These are phyloP conservation scores for Syrmaticus mikado DNA, from an alignment of 2,113 vertebrate genomes.

Conservation along the genomic window DNA sequence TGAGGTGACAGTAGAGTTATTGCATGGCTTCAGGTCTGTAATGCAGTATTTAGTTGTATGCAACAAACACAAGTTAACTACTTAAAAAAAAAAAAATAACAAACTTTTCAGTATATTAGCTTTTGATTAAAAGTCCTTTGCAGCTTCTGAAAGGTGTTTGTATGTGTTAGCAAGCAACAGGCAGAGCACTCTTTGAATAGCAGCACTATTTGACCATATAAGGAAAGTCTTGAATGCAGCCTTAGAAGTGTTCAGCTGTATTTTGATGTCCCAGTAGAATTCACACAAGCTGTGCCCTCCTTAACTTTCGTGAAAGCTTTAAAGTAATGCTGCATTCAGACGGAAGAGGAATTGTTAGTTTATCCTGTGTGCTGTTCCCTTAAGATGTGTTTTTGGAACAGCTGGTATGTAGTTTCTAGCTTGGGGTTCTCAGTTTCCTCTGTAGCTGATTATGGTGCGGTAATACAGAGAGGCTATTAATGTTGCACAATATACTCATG, in stretches of 20 bases:
- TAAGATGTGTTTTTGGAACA: not conserved
- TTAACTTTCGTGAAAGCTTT: not conserved
- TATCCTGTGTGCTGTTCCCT: not conserved
- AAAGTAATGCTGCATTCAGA: not conserved
- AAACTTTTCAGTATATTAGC: not conserved
- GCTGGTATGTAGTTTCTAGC: not conserved
- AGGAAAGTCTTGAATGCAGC: not conserved
- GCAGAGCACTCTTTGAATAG: not conserved
- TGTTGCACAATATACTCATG: not conserved
- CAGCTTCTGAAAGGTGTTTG: not conserved
- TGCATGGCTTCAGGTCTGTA: not conserved
- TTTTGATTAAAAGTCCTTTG: not conserved
- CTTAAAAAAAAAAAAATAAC: not conserved
- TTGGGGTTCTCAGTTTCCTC: not conserved
- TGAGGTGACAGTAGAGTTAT: not conserved
- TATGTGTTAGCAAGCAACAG: accelerated
- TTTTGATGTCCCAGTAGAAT: not conserved
- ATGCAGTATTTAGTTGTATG: not conserved
- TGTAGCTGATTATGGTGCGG: not conserved
- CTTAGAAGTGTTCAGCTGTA: not conserved
- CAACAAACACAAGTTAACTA: not conserved
- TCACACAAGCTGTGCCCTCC: accelerated
- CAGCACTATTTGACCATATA: not conserved
- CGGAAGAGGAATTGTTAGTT: not conserved
- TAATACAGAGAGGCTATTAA: not conserved